A percentile compares a stretch with the other conserved stretches of the same genome.
phyloP scores from a whole-genome alignment of 1,140 invertebrate genomes.

The Agrypnia vestita region DNA sequence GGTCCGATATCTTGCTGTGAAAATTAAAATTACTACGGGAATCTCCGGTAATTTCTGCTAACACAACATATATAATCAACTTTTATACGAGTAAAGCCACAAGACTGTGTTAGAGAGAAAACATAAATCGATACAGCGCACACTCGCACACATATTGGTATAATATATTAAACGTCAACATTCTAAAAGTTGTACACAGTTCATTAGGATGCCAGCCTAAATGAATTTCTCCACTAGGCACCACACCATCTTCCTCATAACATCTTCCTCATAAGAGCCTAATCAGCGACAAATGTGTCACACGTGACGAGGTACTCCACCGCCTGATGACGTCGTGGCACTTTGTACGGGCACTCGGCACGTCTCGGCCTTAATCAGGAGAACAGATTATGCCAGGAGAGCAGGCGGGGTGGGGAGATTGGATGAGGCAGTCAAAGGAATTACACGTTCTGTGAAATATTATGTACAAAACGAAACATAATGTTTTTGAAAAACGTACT shows the following conservation, averaged over 20 bases:
- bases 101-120: too few species aligned
- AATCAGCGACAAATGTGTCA: conserved; percentile 39
- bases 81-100: too few species aligned
- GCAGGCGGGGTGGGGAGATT: conserved; percentile 34
- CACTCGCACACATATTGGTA: too few species aligned
- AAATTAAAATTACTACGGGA: too few species aligned
- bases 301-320: conserved; percentile 12
- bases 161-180: too few species aligned
- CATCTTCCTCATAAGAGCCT: neutral
- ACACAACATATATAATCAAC: too few species aligned
- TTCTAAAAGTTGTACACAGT: too few species aligned
- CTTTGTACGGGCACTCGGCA: conserved; percentile 50
- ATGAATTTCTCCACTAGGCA: neutral
- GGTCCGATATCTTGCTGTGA: too few species aligned
- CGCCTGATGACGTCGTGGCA: conserved; percentile 2
- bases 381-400: conserved; percentile 44
- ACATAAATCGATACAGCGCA: too few species aligned
- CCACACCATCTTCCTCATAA: too few species aligned
- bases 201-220: neutral
- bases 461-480: conserved; percentile 1
- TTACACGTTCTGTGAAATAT: neutral
- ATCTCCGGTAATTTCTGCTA: too few species aligned
- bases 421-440: conserved; percentile 22
- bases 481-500: too few species aligned
- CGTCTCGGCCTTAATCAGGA: conserved; percentile 54